Evolutionary conservation across 2,113 vertebrate genomes (phyloP).

Genomic region (Ailurus styani): DNA sequence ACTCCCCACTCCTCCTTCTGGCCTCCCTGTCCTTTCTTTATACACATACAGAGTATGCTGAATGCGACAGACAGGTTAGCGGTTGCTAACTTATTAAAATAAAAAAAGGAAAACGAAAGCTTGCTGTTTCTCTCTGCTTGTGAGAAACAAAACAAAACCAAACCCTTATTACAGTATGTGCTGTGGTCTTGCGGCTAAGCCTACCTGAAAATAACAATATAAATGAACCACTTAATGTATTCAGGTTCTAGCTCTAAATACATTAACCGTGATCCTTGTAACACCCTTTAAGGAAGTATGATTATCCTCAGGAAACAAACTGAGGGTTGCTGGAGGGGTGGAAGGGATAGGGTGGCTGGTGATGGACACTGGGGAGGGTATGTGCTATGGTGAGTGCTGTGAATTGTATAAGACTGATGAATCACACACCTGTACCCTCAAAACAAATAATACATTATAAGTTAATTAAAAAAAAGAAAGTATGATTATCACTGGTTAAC

Average conservation of each 20-base stretch:
- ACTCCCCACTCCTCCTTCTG: neutral
- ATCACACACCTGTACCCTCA: too few species aligned
- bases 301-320: neutral
- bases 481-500: neutral
- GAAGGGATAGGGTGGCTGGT: too few species aligned
- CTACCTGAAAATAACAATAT: constrained; percentile 1
- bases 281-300: neutral
- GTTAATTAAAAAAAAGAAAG: neutral
- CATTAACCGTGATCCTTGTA: neutral
- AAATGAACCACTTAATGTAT: neutral
- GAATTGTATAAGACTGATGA: too few species aligned
- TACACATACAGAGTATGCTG: neutral
- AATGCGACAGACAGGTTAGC: neutral
- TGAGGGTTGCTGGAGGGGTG: too few species aligned
- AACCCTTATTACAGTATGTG: neutral
- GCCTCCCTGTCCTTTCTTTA: neutral
- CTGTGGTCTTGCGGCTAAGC: neutral
- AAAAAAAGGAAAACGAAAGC: neutral
- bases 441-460: too few species aligned
- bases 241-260: neutral
- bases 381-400: too few species aligned
- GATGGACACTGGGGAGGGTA: too few species aligned
- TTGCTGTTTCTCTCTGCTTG: constrained; percentile 5
- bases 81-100: neutral
- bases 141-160: neutral